These are phyloP conservation scores for Dynastes grantii DNA, from an alignment of 2,888 invertebrate species.

Conservation along the genomic window DNA sequence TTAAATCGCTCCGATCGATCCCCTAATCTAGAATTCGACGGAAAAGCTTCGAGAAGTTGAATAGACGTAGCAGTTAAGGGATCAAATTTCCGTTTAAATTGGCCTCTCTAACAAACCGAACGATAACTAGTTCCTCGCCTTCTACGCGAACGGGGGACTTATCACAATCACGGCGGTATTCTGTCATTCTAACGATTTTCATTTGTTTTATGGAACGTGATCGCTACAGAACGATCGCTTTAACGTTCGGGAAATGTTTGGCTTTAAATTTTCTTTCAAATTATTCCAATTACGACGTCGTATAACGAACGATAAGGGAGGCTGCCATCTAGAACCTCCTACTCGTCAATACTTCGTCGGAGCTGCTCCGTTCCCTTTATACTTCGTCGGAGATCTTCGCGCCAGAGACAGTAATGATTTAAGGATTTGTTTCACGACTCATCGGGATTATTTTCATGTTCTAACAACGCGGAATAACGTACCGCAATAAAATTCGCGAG, in stretches of 20 bases:
- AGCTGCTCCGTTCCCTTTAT: background rate
- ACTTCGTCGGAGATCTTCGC: background rate
- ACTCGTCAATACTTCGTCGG: background rate
- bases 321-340: background rate
- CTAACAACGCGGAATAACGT: conserved; percentile 10
- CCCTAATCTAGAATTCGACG: background rate
- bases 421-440: conserved; percentile 42
- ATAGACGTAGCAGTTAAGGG: conserved; percentile 3
- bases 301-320: conserved; percentile 5
- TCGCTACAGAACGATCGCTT: conserved; percentile 5
- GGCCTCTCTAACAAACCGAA: background rate
- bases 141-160: background rate
- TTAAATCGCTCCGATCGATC: background rate
- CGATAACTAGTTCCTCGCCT: background rate
- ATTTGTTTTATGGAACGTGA: conserved; percentile 21
- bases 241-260: conserved; percentile 37
- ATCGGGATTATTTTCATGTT: conserved; percentile 36
- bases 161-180: conserved; percentile 16
- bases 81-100: conserved; percentile 30
- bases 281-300: conserved; percentile 29
- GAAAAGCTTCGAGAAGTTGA: background rate
- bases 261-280: conserved; percentile 37
- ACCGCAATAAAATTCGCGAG: conserved; percentile 25
- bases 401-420: conserved; percentile 14
- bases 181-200: conserved; percentile 29